Base-by-base conservation (phyloP, 2,797 vertebrate species). In the Mastacembelus armatus region DNA sequence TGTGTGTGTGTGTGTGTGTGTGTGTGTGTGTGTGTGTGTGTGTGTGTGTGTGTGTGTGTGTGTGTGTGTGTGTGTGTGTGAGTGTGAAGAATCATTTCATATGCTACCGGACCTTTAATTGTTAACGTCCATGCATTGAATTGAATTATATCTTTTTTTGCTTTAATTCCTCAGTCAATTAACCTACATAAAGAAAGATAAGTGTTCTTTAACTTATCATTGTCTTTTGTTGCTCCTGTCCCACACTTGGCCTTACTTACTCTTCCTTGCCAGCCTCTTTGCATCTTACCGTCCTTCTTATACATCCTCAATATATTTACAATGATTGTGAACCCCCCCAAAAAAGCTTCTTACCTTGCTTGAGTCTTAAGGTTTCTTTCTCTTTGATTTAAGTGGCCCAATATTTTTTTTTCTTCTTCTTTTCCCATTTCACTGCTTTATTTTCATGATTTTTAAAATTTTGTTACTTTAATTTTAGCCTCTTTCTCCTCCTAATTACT, bases 111-210 rank as follows among this genome's bases (percentile, higher is more conserved):
- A 73, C 78, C 66, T 81, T 78, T 90, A 70, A 86, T 86, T 89
- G 81, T 88, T 81, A 84, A 86, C 10, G 60, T 83, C 83, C 71
- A 81, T 77, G 66, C 78, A 73, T 74, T 67, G 65, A 86, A 88
- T 91, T 87, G 81, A 89, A 91, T 90, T 83, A 78, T 83, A 85
- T 85, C 55, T 79, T 71, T 80, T n/a, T 77, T 79, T 66, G 54
- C 82, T 88, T 87, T 79, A 88, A 91, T 85, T 89, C 90, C 86
- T 89, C 73, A 89, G 84, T 89, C 89, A 91, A 91, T 91, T 92
- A 92, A 90, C 90, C 91, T 89, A 92, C 82, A 89, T 91, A 88
- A 84, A 54, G 67, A 80, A 55, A 78, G 82, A 87, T 86, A 81
- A 81, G 73, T 55, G 67, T 67, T 65, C 80, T 74, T 87, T 78